Percentiles rank a stretch among this genome's conserved stretches.
Evolutionary conservation across 2,888 invertebrate genomes (phyloP).

Genomic region (Lysandra coridon): DNA sequence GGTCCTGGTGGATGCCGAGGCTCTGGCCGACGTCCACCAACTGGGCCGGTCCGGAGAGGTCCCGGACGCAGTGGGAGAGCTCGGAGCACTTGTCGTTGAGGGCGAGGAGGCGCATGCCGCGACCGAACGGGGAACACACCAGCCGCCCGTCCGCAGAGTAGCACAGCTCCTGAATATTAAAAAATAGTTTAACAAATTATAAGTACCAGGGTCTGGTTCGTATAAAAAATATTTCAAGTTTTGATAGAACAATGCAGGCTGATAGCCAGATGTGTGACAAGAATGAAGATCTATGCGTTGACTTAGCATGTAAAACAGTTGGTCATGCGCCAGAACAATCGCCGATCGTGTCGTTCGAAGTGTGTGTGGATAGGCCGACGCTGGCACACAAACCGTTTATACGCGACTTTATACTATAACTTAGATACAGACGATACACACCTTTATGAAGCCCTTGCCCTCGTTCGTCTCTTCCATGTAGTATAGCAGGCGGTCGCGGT

Average conservation of each 20-base stretch:
- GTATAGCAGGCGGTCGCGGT: slow-evolving; percentile 89
- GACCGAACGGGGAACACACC: slow-evolving; percentile 93
- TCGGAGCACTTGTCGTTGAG: slow-evolving; percentile 90
- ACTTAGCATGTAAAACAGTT: too few relatives aligned
- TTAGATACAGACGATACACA: slow-evolving; percentile 37
- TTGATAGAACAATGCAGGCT: too few relatives aligned
- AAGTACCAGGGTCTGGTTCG: too few relatives aligned
- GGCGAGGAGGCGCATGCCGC: slow-evolving; percentile 91
- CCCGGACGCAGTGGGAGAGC: slow-evolving; percentile 82
- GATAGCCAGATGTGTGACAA: too few relatives aligned
- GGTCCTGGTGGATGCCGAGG: slow-evolving; percentile 87
- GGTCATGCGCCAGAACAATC: too few relatives aligned
- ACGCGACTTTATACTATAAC: too few relatives aligned
- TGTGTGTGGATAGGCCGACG: too few relatives aligned
- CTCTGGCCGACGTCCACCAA: slow-evolving; percentile 84
- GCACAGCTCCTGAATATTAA: slow-evolving; percentile 83
- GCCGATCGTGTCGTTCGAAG: too few relatives aligned
- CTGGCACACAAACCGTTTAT: too few relatives aligned
- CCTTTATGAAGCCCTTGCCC: slow-evolving; percentile 94
- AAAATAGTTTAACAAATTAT: background rate
- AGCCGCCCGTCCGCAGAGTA: slow-evolving; percentile 94
- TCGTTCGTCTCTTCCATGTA: slow-evolving; percentile 93
- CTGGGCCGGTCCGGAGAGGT: slow-evolving; percentile 45
- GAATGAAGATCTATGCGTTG: too few relatives aligned
- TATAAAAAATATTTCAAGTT: too few relatives aligned